Conservation (phyloP, 2,888 invertebrate genomes). For the Drosophila leonis region DNA sequence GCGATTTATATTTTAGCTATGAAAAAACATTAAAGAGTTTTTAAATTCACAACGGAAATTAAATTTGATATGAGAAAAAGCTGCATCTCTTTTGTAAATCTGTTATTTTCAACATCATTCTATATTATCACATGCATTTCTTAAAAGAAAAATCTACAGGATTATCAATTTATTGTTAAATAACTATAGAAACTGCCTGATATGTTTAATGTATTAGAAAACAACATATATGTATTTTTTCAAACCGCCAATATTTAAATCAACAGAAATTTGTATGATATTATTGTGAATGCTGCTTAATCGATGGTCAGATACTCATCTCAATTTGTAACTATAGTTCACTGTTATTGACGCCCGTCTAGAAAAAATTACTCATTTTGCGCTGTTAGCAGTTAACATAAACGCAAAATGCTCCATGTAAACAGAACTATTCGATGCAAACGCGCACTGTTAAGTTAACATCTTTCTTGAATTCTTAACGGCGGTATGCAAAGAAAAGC, state of each 20-base stretch:
- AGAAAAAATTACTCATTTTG: background rate
- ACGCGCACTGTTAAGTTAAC: slow-evolving; percentile 14
- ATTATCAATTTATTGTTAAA: no score
- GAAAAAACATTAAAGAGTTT: background rate
- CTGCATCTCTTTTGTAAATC: no score
- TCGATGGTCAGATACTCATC: background rate
- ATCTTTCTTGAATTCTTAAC: background rate
- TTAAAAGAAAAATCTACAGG: no score
- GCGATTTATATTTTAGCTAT: slow-evolving; percentile 73
- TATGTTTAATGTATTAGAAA: no score
- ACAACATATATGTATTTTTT: no score
- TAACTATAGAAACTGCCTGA: no score
- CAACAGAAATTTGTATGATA: background rate
- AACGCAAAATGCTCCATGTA: slow-evolving; percentile 22
- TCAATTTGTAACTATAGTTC: background rate
- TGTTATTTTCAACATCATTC: no score
- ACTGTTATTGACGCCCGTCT: background rate
- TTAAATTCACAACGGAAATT: no score
- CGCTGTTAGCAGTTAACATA: background rate
- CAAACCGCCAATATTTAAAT: background rate
- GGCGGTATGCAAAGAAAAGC: slow-evolving; percentile 5
- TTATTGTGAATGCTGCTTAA: background rate
- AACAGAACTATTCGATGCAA: background rate
- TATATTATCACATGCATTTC: no score
- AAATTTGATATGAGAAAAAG: no score